These are phyloP conservation scores for Cephus pulcher DNA, from an alignment of 2,888 invertebrate species.

Conservation along the genomic window DNA sequence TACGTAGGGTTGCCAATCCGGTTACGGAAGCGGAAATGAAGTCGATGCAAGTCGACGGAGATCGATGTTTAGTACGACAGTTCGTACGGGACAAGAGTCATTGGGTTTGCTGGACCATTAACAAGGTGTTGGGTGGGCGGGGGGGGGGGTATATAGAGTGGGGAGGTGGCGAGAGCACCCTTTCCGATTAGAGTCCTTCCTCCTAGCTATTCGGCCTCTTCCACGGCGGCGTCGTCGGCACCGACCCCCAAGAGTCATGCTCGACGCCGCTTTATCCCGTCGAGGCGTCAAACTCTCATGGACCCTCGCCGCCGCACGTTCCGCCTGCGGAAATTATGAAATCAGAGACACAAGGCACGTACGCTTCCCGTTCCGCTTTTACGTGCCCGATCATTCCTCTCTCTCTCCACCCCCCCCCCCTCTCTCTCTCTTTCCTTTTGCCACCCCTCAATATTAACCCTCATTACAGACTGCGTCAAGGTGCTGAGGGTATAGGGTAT, in stretches of 20 bases:
- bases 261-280: not conserved
- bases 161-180: not conserved
- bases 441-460: conserved; percentile 19
- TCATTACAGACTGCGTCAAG: not conserved
- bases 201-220: conserved; percentile 4
- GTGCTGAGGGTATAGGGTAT: not conserved
- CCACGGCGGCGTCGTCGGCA: not conserved
- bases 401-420: not conserved
- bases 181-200: conserved; percentile 10
- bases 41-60: conserved; percentile 11
- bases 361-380: conserved; percentile 34
- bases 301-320: conserved; percentile 34
- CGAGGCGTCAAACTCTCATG: conserved; percentile 4
- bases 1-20: not conserved
- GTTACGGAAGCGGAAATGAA: conserved; percentile 13
- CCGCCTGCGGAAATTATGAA: conserved; percentile 66
- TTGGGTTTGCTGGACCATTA: conserved; percentile 10
- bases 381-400: conserved; percentile 31
- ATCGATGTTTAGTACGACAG: conserved; percentile 4
- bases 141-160: too few relatives aligned
- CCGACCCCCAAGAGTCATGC: not conserved
- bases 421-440: conserved; percentile 21
- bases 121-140: conserved; percentile 5
- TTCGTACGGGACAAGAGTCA: conserved; percentile 11
- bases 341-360: conserved; percentile 66